Evolutionary conservation across 2,797 vertebrate genomes (phyloP).

Genomic region (Orestias chungarensis): DNA sequence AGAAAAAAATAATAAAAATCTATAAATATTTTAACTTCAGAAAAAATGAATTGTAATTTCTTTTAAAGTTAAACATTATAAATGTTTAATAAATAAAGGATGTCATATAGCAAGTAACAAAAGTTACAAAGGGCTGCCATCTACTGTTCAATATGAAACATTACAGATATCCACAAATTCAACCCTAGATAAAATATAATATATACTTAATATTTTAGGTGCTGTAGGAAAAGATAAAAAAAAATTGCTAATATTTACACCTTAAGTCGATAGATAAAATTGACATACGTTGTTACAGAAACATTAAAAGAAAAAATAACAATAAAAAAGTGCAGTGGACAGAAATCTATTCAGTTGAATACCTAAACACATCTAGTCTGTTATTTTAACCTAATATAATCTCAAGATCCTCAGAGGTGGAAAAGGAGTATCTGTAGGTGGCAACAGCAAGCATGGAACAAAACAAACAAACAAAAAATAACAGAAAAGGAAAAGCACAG

Average conservation of each 20-base stretch:
- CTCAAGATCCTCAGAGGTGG: constrained; percentile 6
- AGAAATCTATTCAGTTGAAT: neutral
- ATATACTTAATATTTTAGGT: neutral
- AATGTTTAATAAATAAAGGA: neutral
- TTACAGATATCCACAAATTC: neutral
- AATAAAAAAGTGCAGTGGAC: neutral
- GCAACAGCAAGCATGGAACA: constrained; percentile 13
- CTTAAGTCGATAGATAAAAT: constrained; percentile 21
- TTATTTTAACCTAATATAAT: neutral
- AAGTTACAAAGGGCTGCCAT: constrained; percentile 21
- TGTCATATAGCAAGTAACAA: neutral
- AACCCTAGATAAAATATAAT: constrained; percentile 11
- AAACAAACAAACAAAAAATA: neutral
- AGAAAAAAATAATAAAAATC: neutral
- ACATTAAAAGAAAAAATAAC: neutral
- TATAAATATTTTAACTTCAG: neutral
- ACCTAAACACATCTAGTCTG: constrained; percentile 3
- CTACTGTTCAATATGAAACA: constrained; percentile 24
- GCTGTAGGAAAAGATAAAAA: constrained; percentile 72
- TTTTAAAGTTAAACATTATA: neutral
- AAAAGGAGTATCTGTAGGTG: neutral
- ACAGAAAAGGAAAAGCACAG: neutral
- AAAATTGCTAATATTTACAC: constrained; percentile 51
- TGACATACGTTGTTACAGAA: constrained; percentile 3
- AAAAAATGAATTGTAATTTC: neutral